Evolutionary conservation across 2,113 vertebrate species (phyloP).

Genomic region (Dipodomys merriami): DNA sequence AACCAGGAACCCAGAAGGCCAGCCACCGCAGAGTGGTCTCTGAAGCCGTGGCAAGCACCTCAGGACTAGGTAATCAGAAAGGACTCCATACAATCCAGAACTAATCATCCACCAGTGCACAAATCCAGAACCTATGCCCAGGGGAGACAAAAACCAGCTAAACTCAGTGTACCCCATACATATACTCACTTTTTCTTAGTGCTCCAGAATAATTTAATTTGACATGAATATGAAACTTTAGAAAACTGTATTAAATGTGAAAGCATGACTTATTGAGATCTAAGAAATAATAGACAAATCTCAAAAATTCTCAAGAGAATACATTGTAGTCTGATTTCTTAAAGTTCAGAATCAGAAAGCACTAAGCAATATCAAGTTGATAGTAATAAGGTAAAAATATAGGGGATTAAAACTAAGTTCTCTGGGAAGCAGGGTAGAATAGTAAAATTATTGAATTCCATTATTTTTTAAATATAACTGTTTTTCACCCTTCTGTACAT

Average conservation of each 20-base stretch:
- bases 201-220: constrained; percentile 5
- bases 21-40: neutral
- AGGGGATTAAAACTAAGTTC: neutral
- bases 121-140: neutral
- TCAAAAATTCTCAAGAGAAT: neutral
- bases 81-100: neutral
- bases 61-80: neutral
- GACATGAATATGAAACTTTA: neutral
- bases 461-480: neutral
- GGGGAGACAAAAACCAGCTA: neutral
- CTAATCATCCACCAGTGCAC: neutral
- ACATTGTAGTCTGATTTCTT: neutral
- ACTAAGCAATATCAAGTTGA: neutral
- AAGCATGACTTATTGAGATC: neutral
- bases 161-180: neutral
- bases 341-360: neutral
- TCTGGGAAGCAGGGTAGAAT: neutral
- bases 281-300: neutral
- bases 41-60: neutral
- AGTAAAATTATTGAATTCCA: neutral
- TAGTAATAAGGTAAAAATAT: neutral
- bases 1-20: neutral
- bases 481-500: neutral
- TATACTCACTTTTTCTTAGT: neutral
- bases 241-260: constrained; percentile 38